phyloP scores from a whole-genome alignment of 1,140 invertebrate species.

The Drosophila orena region DNA sequence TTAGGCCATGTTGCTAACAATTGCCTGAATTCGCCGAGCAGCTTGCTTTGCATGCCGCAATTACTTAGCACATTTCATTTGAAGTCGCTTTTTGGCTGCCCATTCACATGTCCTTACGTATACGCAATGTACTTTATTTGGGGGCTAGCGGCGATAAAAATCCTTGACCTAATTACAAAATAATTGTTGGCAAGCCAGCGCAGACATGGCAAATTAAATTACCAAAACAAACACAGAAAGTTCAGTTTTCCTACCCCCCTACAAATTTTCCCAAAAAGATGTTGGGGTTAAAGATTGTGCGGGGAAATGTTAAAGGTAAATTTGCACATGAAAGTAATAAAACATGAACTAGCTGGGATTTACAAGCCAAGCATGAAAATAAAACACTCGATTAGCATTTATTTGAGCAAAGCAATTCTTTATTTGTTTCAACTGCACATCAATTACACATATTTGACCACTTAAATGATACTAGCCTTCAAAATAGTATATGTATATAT shows the following conservation, averaged over 20 bases:
- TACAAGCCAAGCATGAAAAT: constrained; percentile 14
- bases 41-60: constrained; percentile 72
- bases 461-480: not conserved
- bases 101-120: constrained; percentile 39
- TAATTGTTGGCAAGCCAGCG: constrained; percentile 71
- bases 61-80: constrained; percentile 66
- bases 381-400: not conserved
- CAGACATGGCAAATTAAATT: constrained; percentile 70
- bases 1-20: constrained; percentile 36
- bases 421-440: not conserved
- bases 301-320: constrained; percentile 35
- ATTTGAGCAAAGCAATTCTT: not conserved
- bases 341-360: constrained; percentile 11
- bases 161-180: constrained; percentile 82
- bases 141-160: constrained; percentile 58
- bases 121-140: constrained; percentile 17
- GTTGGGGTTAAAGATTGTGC: constrained; percentile 8
- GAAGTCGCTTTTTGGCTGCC: constrained; percentile 18
- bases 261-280: not conserved
- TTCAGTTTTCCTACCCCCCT: constrained; percentile 23
- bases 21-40: constrained; percentile 43
- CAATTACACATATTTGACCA: too few species aligned
- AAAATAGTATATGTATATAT: too few species aligned
- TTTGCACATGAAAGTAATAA: constrained; percentile 23
- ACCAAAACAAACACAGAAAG: constrained; percentile 77